Evolutionary conservation across 1,140 invertebrate genomes (phyloP).

Genomic region (Papilio polytes): DNA sequence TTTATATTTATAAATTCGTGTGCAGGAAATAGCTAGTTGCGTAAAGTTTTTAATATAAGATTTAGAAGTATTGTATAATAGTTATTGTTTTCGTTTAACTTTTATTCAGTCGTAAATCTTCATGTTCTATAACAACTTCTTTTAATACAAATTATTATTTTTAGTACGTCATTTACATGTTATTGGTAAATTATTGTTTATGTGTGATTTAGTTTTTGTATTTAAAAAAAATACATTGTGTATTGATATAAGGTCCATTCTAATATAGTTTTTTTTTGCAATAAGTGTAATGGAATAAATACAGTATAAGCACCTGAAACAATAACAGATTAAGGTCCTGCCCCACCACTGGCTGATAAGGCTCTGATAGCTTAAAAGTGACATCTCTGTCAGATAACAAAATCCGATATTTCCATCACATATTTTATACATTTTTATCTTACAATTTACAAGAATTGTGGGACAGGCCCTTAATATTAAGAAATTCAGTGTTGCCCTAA

Average conservation of each 20-base stretch:
- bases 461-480: too few relatives aligned
- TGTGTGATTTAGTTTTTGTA: neutral
- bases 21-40: neutral
- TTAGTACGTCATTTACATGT: neutral
- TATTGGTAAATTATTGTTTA: neutral
- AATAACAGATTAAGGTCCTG: too few relatives aligned
- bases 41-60: neutral
- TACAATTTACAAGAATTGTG: too few relatives aligned
- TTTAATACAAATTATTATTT: neutral
- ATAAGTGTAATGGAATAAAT: neutral
- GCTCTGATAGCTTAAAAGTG: too few relatives aligned
- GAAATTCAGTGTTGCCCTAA: too few relatives aligned
- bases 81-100: neutral
- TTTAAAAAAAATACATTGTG: neutral
- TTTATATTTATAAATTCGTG: neutral
- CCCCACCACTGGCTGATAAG: too few relatives aligned
- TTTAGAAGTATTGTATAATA: neutral
- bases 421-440: too few relatives aligned
- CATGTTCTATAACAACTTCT: neutral
- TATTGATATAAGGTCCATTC: neutral
- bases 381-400: too few relatives aligned
- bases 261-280: neutral
- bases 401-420: too few relatives aligned
- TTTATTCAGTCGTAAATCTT: neutral
- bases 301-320: too few relatives aligned